Evolutionary conservation across 1,140 invertebrate genomes (phyloP), one percentile per base, ranked within the genome.

Genomic region (Diorhabda sublineata): DNA sequence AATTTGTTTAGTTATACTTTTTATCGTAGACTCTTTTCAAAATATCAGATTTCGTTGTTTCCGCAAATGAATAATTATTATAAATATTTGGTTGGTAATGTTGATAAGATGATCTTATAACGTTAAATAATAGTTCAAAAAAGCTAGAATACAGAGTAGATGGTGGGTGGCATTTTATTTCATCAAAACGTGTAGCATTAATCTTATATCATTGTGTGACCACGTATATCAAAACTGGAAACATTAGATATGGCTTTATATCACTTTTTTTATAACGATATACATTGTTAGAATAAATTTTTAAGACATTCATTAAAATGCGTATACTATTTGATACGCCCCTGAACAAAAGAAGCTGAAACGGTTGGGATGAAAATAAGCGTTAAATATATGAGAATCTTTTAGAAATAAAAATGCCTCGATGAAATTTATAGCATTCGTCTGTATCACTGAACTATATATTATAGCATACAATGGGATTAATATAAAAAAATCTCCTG

Each of bases 391-490:
- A 26, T 26, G 26, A 26, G 68, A 72, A 61, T 72, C 65, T 72
- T 67, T 70, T 69, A 68, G 66, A 58, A 70, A 72, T 69, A 69
- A 69, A 69, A 69, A 72, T 26, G 71, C 70, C 71, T 56, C 64
- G 6, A 61, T 45, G 8, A 60, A 72, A 72, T 72, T 72, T 72
- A 72, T 72, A 69, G 71, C 61, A 61, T 66, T 71, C 26, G 67
- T 64, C 45, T 64, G 61, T 64, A 69, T 72, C 68, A 11, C 64
- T 45, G 64, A 47, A 70, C 71, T 67, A 72, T 72, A 68, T 72
- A 67, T 72, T 67, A 72, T 61, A 63, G 47, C 60, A 66, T 66
- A 72, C 26, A 26, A 26, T 26, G 26, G 26, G 26, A 26, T 26
- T 26, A 26, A 26, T 26, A 26, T 26, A 26, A 26, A 26, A 26